Evolutionary conservation across 2,888 invertebrate genomes (phyloP).

Genomic region (Oscheius sp.): DNA sequence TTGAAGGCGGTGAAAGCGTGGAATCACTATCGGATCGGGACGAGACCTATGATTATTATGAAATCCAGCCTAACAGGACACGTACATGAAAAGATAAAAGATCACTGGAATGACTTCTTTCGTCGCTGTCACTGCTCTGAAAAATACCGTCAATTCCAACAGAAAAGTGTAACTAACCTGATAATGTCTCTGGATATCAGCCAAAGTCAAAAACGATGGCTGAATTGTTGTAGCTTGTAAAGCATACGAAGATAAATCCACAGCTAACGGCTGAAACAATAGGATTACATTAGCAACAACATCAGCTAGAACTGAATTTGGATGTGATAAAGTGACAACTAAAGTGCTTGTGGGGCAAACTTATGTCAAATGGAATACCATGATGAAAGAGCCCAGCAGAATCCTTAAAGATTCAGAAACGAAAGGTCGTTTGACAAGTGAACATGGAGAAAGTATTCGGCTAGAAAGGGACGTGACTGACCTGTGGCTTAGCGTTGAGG

Average conservation of each 20-base stretch:
- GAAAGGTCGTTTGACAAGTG: constrained; percentile 11
- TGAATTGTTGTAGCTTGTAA: constrained; percentile 28
- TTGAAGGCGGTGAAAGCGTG: constrained; percentile 46
- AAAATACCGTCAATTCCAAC: background rate
- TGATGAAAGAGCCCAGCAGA: background rate
- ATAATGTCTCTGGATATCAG: constrained; percentile 35
- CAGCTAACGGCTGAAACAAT: constrained; percentile 28
- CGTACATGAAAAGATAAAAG: constrained; percentile 20
- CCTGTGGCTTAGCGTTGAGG: constrained; percentile 36
- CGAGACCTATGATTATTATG: constrained; percentile 5
- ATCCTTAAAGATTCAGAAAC: background rate
- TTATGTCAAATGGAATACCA: constrained; percentile 2
- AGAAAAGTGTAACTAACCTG: constrained; percentile 7
- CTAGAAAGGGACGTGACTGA: constrained; percentile 35
- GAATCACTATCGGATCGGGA: constrained; percentile 40
- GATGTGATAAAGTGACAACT: background rate
- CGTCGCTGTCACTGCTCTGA: constrained; percentile 17
- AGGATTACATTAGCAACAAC: background rate
- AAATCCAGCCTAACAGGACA: background rate
- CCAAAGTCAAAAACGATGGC: constrained; percentile 15
- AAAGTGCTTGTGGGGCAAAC: background rate
- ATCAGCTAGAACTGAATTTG: background rate
- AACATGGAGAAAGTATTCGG: constrained; percentile 23
- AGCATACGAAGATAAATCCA: constrained; percentile 18
- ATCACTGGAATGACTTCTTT: constrained; percentile 10